phyloP scores from a whole-genome alignment of 2,113 vertebrate genomes.

The Sander vitreus region DNA sequence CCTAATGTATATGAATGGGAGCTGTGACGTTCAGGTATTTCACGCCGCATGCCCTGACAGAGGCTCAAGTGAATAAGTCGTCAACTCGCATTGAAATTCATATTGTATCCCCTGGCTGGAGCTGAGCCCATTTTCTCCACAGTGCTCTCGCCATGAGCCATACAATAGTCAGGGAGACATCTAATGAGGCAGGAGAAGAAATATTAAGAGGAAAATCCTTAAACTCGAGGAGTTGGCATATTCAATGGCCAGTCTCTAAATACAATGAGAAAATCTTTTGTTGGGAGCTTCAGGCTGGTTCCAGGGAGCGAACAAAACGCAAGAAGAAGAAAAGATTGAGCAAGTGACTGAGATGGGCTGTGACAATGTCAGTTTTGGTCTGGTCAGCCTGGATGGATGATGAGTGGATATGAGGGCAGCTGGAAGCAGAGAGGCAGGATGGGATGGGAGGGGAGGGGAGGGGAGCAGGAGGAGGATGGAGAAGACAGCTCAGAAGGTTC shows the following conservation, averaged over 20 bases:
- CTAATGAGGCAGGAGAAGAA: constrained; percentile 73
- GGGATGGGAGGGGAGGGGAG: neutral
- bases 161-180: constrained; percentile 62
- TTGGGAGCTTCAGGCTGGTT: constrained; percentile 26
- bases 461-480: neutral
- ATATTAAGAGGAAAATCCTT: constrained; percentile 61
- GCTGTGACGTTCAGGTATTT: constrained; percentile 65
- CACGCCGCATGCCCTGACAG: constrained; percentile 61
- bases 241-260: constrained; percentile 44
- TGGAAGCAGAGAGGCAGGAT: neutral
- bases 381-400: constrained; percentile 41
- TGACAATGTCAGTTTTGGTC: constrained; percentile 70
- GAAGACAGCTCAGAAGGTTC: neutral
- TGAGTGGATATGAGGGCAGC: constrained; percentile 42
- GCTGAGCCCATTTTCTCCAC: constrained; percentile 69
- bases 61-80: constrained; percentile 70
- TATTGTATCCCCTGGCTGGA: constrained; percentile 64
- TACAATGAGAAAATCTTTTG: constrained; percentile 58
- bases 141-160: constrained; percentile 58
- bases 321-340: constrained; percentile 28
- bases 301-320: constrained; percentile 30
- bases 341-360: constrained; percentile 56
- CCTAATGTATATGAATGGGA: constrained; percentile 67
- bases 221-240: constrained; percentile 42
- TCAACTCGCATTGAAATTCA: constrained; percentile 75